Conservation (phyloP, 2,797 vertebrate genomes). For the Pantherophis vulpinus region DNA sequence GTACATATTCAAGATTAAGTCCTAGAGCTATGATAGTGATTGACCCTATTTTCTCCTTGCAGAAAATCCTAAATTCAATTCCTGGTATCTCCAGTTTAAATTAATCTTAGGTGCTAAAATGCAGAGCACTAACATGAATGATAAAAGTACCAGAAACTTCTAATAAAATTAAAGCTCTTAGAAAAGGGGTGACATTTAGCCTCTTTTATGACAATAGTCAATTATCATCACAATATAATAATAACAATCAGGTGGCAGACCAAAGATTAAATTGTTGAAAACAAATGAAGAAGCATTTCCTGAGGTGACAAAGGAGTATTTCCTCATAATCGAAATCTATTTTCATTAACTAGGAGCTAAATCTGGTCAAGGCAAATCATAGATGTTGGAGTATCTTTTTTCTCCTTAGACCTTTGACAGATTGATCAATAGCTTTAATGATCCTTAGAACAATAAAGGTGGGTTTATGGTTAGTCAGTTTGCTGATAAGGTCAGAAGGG, state of each 20-base stretch:
- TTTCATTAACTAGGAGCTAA: background rate
- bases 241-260: background rate
- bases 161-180: background rate
- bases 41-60: background rate
- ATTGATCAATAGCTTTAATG: background rate
- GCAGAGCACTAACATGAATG: background rate
- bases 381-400: background rate
- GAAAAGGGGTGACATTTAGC: background rate
- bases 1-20: background rate
- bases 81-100: background rate
- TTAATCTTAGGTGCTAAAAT: background rate
- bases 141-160: background rate
- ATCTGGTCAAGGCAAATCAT: background rate
- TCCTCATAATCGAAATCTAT: background rate
- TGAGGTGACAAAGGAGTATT: background rate
- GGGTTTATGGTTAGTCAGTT: background rate
- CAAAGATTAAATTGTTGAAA: background rate
- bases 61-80: background rate
- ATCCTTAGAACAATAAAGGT: background rate
- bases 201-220: background rate
- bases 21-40: background rate
- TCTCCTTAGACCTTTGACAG: background rate
- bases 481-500: background rate
- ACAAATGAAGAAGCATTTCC: background rate
- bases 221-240: background rate